These are phyloP conservation scores for Daubentonia madagascariensis DNA, from an alignment of 2,113 vertebrate genomes.

Conservation along the genomic window DNA sequence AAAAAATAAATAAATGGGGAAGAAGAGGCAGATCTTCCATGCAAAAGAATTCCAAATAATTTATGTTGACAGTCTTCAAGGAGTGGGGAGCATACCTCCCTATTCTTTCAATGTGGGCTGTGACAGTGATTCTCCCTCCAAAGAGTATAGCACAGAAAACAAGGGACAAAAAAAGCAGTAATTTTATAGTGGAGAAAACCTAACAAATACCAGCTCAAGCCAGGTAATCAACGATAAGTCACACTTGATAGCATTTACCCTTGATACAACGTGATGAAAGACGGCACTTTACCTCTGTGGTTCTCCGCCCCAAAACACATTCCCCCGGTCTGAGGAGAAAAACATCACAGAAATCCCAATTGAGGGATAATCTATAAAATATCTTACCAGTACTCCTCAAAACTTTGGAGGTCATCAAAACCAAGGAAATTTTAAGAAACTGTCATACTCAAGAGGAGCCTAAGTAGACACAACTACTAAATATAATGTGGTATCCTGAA, in stretches of 20 bases:
- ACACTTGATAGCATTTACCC: not conserved
- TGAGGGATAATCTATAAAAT: not conserved
- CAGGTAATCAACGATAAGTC: not conserved
- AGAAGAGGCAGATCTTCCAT: conserved; percentile 1
- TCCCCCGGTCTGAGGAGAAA: not conserved
- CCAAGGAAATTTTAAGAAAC: conserved; percentile 25
- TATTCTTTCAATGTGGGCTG: not conserved
- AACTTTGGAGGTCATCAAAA: not conserved
- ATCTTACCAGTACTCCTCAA: not conserved
- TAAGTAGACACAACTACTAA: not conserved
- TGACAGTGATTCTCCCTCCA: not conserved
- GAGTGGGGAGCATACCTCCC: not conserved
- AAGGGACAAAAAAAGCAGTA: not conserved
- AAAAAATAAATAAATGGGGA: not conserved
- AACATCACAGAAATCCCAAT: not conserved
- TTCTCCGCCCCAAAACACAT: not conserved
- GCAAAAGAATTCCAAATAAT: conserved; percentile 34
- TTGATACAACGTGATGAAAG: not conserved
- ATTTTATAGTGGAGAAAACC: not conserved
- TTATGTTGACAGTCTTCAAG: not conserved
- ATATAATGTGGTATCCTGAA: not conserved
- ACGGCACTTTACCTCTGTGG: not conserved
- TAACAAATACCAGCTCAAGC: not conserved
- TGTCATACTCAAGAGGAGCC: not conserved
- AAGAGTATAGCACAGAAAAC: not conserved